These are phyloP conservation scores for Dipodomys ordii DNA, from an alignment of 2,113 vertebrate species.

Conservation along the genomic window DNA sequence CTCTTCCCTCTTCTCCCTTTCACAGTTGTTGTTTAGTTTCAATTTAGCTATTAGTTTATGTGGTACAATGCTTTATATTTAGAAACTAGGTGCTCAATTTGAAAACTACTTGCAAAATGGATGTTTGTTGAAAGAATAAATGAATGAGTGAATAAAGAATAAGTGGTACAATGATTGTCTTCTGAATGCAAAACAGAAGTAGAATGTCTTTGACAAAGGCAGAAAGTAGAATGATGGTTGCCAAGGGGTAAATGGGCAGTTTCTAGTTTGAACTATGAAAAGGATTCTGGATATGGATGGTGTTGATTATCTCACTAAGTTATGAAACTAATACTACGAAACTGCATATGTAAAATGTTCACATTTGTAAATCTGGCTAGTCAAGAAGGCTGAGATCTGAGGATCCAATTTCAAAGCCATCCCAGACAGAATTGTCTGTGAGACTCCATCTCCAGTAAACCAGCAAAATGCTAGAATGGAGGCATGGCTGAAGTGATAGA, in stretches of 20 bases:
- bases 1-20: not conserved
- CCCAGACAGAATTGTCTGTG: no score
- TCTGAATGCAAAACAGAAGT: conserved; percentile 18
- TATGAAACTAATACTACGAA: not conserved
- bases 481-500: no score
- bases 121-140: not conserved
- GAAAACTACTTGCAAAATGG: conserved; percentile 20
- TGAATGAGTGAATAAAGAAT: conserved; percentile 6
- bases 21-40: conserved; percentile 18
- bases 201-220: not conserved
- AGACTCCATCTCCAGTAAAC: no score
- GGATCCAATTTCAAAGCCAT: no score
- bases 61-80: not conserved
- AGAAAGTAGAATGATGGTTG: not conserved
- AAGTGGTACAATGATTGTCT: not conserved
- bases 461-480: no score
- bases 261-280: not conserved
- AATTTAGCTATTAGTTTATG: conserved; percentile 19
- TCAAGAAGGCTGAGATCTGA: no score
- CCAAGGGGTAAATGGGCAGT: not conserved
- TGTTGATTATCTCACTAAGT: no score
- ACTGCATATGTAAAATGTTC: not conserved
- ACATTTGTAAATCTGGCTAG: no score
- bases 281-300: not conserved
- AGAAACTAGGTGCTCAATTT: not conserved